Evolutionary conservation across 2,113 vertebrate species (phyloP).

Genomic region (Cavia aperea): DNA sequence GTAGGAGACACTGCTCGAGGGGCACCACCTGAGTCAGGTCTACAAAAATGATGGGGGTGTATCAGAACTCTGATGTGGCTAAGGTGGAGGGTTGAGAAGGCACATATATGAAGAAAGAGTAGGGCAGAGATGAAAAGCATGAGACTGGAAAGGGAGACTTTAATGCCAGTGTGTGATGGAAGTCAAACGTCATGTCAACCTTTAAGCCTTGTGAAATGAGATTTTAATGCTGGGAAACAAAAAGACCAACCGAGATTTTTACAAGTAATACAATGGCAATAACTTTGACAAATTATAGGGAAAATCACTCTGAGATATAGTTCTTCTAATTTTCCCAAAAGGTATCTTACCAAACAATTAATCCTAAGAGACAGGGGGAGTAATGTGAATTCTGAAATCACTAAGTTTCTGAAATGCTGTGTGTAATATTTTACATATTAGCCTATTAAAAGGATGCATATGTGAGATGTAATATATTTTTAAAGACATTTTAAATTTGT

Average conservation of each 20-base stretch:
- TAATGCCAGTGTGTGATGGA: background rate
- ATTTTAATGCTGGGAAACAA: background rate
- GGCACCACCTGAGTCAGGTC: background rate
- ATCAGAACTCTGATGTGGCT: background rate
- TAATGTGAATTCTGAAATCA: background rate
- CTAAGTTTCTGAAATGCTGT: conserved; percentile 5
- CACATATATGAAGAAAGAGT: background rate
- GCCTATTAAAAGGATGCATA: background rate
- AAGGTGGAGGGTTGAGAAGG: background rate
- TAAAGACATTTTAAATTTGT: background rate
- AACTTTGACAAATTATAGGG: background rate
- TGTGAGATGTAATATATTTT: background rate
- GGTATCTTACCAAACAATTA: background rate
- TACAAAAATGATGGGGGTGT: background rate
- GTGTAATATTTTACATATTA: background rate
- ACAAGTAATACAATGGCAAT: background rate
- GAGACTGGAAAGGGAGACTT: background rate
- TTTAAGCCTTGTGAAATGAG: conserved; percentile 5
- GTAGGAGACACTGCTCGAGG: background rate
- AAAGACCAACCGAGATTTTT: background rate
- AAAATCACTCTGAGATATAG: background rate
- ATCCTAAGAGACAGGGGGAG: background rate
- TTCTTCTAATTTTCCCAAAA: conserved; percentile 34
- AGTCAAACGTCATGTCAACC: background rate
- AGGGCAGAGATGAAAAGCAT: background rate